Evolutionary conservation across 2,888 invertebrate genomes (phyloP).

Genomic region (Merodon equestris): DNA sequence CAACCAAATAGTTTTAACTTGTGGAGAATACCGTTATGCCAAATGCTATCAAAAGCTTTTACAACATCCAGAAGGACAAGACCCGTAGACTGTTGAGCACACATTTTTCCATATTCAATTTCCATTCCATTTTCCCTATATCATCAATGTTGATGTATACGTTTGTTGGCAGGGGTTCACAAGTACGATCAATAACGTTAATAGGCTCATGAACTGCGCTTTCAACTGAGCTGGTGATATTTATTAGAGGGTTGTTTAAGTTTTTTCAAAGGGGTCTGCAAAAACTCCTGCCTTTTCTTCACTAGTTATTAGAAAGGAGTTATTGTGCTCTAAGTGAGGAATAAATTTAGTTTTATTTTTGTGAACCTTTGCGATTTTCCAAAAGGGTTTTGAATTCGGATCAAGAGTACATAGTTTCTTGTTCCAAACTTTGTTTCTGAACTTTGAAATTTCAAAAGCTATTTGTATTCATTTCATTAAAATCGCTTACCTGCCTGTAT

Average conservation of each 20-base stretch:
- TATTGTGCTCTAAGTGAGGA: too few species aligned
- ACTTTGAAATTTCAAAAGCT: too few species aligned
- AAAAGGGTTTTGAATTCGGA: slow-evolving; percentile 1
- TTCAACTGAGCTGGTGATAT: too few species aligned
- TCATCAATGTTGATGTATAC: too few species aligned
- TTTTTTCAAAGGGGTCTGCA: neutral
- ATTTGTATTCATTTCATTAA: slow-evolving; percentile 14
- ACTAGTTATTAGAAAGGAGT: too few species aligned
- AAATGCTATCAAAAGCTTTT: slow-evolving; percentile 9
- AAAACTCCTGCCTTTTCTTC: neutral
- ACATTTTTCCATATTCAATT: neutral
- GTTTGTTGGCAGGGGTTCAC: too few species aligned
- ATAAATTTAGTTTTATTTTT: too few species aligned
- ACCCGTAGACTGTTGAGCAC: slow-evolving; percentile 2
- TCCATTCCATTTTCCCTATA: too few species aligned
- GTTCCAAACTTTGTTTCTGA: too few species aligned
- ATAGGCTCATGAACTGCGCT: too few species aligned
- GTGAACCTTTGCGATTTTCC: neutral
- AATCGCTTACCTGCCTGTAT: slow-evolving; percentile 19
- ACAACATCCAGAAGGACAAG: slow-evolving; percentile 11
- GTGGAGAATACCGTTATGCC: neutral
- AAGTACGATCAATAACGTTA: too few species aligned
- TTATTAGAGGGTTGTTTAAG: too few species aligned
- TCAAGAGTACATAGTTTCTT: neutral
- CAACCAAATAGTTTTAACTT: slow-evolving; percentile 8